Conservation (phyloP, 2,888 invertebrate genomes). For the Drosophila kambysellisi region DNA sequence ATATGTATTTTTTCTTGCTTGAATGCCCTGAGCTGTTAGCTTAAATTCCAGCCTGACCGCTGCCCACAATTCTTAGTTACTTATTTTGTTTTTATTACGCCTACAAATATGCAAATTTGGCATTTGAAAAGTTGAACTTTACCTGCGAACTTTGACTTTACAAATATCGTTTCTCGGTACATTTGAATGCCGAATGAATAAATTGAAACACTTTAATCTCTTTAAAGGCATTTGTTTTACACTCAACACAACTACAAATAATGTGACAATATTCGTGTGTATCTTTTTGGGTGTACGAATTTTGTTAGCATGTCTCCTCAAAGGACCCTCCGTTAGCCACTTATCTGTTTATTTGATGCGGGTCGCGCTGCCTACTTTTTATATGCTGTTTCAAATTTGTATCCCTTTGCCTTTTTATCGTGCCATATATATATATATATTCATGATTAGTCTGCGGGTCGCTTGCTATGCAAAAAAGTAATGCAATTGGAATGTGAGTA, state of each 20-base stretch:
- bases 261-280: slow-evolving; percentile 57
- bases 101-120: slow-evolving; percentile 21
- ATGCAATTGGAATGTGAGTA: not conserved
- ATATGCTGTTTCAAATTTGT: slow-evolving; percentile 31
- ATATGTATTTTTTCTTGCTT: not conserved
- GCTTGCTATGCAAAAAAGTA: not conserved
- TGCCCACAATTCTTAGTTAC: not conserved
- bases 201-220: slow-evolving; percentile 43
- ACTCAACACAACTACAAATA: slow-evolving; percentile 24
- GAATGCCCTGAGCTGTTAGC: not conserved
- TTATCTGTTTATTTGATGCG: slow-evolving; percentile 38
- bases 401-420: slow-evolving; percentile 7
- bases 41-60: not conserved
- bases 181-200: slow-evolving; percentile 7
- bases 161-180: not conserved
- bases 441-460: not conserved
- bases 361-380: slow-evolving; percentile 43
- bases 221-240: slow-evolving; percentile 27
- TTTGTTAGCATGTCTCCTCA: slow-evolving; percentile 7
- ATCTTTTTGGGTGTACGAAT: slow-evolving; percentile 42
- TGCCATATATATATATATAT: not conserved
- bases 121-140: slow-evolving; percentile 1
- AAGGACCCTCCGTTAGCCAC: slow-evolving; percentile 15
- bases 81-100: not conserved
- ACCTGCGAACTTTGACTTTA: slow-evolving; percentile 23